These are phyloP conservation scores for Anthoscopus minutus DNA, from an alignment of 2,113 vertebrate species.

Conservation along the genomic window DNA sequence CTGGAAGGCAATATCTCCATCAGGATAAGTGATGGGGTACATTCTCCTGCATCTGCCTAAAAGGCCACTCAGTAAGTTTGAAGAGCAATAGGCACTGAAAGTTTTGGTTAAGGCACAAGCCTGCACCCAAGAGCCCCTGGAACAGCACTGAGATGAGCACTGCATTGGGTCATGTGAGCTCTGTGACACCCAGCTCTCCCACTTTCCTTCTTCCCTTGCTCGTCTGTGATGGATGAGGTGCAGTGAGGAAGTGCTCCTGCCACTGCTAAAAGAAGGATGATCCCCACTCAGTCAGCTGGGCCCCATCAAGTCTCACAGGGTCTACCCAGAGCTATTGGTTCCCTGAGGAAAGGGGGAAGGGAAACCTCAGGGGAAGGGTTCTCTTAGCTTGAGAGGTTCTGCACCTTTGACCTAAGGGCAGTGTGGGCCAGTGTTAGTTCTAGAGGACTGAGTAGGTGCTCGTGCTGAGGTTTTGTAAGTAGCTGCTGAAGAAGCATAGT, in stretches of 20 bases:
- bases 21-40: background rate
- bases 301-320: background rate
- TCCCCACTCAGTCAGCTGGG: background rate
- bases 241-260: background rate
- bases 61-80: background rate
- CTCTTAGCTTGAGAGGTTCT: background rate
- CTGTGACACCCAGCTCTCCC: background rate
- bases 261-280: background rate
- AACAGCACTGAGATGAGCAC: background rate
- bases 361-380: background rate
- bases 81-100: background rate
- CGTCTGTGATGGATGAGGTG: background rate
- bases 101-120: background rate
- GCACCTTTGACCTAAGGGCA: background rate
- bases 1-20: background rate
- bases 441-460: background rate
- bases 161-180: accelerated
- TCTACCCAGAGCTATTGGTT: background rate
- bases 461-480: background rate
- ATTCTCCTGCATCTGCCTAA: background rate
- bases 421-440: background rate
- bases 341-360: background rate
- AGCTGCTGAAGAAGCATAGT: background rate
- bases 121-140: background rate
- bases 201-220: background rate